These are phyloP conservation scores for Athrips mouffetella DNA, from an alignment of 2,888 invertebrate genomes.

Conservation along the genomic window DNA sequence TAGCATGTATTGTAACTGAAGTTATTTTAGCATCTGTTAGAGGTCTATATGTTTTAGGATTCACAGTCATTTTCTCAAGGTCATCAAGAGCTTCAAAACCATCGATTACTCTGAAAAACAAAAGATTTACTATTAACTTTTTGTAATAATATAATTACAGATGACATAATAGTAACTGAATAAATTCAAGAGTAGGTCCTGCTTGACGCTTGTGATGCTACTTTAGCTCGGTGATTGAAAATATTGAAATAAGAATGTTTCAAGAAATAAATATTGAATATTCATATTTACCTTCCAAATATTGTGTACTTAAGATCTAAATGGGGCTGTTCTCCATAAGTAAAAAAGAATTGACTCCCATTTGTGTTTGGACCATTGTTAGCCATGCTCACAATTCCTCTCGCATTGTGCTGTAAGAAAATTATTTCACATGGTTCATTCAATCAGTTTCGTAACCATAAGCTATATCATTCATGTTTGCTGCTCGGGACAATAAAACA, in stretches of 20 bases:
- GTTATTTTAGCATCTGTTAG: conserved; percentile 91
- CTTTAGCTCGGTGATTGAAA: too few relatives aligned
- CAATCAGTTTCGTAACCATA: too few relatives aligned
- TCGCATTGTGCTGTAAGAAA: conserved; percentile 83
- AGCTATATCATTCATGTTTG: too few relatives aligned
- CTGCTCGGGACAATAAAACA: too few relatives aligned
- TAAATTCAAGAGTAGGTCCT: too few relatives aligned
- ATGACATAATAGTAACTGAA: too few relatives aligned
- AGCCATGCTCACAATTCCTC: conserved; percentile 97
- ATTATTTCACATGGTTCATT: too few relatives aligned
- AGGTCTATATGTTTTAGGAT: conserved; percentile 95
- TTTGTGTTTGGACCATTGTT: conserved; percentile 99
- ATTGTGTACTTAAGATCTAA: conserved; percentile 98
- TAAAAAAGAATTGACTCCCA: conserved; percentile 98
- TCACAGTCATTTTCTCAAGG: conserved; percentile 95
- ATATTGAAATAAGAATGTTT: too few relatives aligned
- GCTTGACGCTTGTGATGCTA: too few relatives aligned
- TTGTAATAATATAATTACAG: too few relatives aligned
- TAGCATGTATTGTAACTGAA: conserved; percentile 96
- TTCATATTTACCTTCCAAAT: conserved; percentile 95
- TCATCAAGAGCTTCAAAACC: conserved; percentile 97
- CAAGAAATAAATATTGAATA: too few relatives aligned
- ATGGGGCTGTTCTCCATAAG: conserved; percentile 95
- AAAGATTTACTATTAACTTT: too few relatives aligned
- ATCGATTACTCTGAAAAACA: conserved; percentile 94